These are phyloP conservation scores for Spea bombifrons DNA, from an alignment of 2,113 vertebrate species.

Conservation along the genomic window DNA sequence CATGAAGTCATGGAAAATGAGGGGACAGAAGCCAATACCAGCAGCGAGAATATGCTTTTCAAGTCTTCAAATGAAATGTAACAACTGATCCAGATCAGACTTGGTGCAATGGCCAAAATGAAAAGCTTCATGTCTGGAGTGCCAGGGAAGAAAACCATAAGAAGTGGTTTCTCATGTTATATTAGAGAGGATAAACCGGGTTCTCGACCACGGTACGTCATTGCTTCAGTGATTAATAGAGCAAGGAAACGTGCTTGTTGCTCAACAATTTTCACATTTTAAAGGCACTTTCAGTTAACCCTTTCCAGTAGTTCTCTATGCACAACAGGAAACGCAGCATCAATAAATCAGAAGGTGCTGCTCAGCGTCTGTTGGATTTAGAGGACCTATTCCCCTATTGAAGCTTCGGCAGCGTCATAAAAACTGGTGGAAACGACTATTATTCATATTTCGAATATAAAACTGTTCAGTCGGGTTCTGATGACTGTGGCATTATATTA, in stretches of 20 bases:
- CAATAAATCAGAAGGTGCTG: no score
- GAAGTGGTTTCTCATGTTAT: neutral
- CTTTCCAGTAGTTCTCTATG: no score
- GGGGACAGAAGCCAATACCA: constrained; percentile 19
- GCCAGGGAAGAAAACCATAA: neutral
- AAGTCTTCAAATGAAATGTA: neutral
- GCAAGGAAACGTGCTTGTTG: neutral
- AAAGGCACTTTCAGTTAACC: no score
- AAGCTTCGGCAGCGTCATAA: no score
- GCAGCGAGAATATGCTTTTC: constrained; percentile 9
- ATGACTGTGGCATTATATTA: no score
- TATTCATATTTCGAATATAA: no score
- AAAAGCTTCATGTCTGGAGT: neutral
- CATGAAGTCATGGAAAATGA: constrained; percentile 44
- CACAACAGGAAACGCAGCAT: no score
- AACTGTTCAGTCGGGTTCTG: no score
- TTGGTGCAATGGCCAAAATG: neutral
- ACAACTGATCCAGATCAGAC: neutral
- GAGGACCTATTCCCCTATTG: no score
- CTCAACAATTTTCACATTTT: neutral
- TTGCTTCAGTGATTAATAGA: neutral
- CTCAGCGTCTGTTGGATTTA: no score
- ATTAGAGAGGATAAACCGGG: neutral
- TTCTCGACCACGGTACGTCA: no score
- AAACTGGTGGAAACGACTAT: no score